A percentile compares a stretch with the other conserved stretches of the same genome.
Evolutionary conservation across 2,888 invertebrate species (phyloP).

Genomic region (Euzetes globulus): DNA sequence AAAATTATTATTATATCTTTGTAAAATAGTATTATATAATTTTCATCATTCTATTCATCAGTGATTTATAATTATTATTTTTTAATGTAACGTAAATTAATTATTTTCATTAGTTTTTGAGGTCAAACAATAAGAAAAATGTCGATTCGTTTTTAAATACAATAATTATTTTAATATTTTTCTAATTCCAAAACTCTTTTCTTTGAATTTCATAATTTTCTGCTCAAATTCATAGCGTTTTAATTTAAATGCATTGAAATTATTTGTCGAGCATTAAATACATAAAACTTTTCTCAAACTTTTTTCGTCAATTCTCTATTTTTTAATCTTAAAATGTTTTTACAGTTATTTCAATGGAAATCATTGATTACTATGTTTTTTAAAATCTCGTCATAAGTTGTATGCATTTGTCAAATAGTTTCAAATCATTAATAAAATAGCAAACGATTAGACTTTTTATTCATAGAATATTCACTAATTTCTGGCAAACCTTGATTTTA

Average conservation of each 20-base stretch:
- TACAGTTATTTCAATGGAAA: not conserved
- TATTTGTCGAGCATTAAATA: constrained; percentile 1
- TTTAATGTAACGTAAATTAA: not conserved
- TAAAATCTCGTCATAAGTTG: too few species aligned
- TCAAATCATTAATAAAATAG: too few species aligned
- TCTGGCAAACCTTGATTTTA: too few species aligned
- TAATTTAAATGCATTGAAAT: not conserved
- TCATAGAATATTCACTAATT: too few species aligned
- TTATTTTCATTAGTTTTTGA: not conserved
- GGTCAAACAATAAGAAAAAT: not conserved
- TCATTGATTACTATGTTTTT: too few species aligned
- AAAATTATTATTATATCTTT: too few species aligned
- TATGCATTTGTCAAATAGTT: too few species aligned
- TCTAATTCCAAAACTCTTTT: too few species aligned
- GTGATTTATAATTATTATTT: not conserved
- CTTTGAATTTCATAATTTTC: not conserved
- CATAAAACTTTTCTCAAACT: not conserved
- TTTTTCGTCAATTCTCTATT: not conserved
- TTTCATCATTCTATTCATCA: too few species aligned
- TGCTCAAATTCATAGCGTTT: not conserved
- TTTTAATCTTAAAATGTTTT: not conserved
- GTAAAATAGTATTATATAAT: too few species aligned
- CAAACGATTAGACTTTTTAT: too few species aligned
- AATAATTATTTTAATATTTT: not conserved
- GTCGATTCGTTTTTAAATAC: not conserved